Conservation (phyloP, 1,140 invertebrate genomes). For the Laodelphax striatellus region DNA sequence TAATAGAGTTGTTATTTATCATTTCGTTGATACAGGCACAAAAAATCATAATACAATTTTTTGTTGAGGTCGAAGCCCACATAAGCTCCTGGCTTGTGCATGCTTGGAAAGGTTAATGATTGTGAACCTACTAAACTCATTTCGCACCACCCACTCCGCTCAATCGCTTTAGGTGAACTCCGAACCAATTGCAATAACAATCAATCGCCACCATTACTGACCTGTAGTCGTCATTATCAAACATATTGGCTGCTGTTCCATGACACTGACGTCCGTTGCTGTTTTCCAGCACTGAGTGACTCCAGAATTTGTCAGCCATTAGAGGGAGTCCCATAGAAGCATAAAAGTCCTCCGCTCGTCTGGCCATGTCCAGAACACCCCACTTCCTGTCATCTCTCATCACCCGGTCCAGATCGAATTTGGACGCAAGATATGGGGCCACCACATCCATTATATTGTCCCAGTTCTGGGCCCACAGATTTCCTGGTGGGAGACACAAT, state of each 20-base stretch:
- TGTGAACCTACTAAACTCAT: too few relatives aligned
- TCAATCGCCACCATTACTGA: conserved; percentile 20
- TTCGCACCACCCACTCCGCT: too few relatives aligned
- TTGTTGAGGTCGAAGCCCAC: too few relatives aligned
- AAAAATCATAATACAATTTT: too few relatives aligned
- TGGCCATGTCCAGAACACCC: conserved; percentile 43
- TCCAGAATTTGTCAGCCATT: conserved; percentile 48
- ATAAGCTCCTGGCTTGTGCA: too few relatives aligned
- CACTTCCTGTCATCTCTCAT: conserved; percentile 43
- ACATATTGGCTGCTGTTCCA: conserved; percentile 59
- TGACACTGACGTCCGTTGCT: conserved; percentile 36
- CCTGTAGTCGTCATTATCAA: conserved; percentile 48
- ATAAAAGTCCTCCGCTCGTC: conserved; percentile 50
- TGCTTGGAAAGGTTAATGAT: too few relatives aligned
- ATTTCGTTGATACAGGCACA: too few relatives aligned
- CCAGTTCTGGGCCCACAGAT: conserved; percentile 52
- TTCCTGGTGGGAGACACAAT: conserved; percentile 24
- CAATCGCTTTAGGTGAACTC: conserved; percentile 2
- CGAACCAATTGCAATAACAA: background rate
- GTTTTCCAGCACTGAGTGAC: conserved; percentile 40
- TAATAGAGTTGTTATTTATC: too few relatives aligned
- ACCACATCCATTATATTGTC: conserved; percentile 37
- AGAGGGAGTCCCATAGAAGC: conserved; percentile 43
- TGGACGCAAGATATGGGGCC: conserved; percentile 25
- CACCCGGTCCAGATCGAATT: background rate